phyloP scores from a whole-genome alignment of 2,888 invertebrate genomes.

The Cyclophora albipunctata region DNA sequence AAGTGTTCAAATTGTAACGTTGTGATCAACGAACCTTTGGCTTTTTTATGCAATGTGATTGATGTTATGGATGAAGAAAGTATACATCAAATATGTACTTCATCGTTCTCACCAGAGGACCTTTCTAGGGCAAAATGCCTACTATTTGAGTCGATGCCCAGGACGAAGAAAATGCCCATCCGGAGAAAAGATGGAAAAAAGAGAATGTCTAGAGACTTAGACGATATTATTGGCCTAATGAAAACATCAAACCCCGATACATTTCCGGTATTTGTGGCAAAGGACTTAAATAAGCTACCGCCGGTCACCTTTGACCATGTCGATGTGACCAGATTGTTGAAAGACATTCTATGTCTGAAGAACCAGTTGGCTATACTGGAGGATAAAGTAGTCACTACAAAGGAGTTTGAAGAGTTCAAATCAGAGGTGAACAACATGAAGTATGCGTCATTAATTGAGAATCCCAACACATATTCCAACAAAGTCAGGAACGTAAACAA shows the following conservation, averaged over 20 bases:
- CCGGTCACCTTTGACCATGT: constrained; percentile 1
- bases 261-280: constrained; percentile 1
- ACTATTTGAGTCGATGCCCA: neutral
- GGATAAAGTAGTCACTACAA: neutral
- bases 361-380: neutral
- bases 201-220: neutral
- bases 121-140: neutral
- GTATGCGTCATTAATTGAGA: neutral
- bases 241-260: neutral
- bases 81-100: neutral
- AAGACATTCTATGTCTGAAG: neutral
- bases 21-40: too few species aligned
- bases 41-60: too few species aligned
- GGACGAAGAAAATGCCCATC: neutral
- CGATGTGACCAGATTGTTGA: neutral
- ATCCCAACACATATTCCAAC: too few species aligned
- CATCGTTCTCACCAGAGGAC: neutral
- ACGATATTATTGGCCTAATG: neutral
- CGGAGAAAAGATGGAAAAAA: neutral
- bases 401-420: neutral
- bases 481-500: neutral
- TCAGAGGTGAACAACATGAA: neutral
- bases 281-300: constrained; percentile 1
- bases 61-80: neutral
- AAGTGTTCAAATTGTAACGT: too few species aligned